Evolutionary conservation across 92 coral and sea anemone genomes (phyloP), one percentile per base, ranked within the genome.

Genomic region (Heliopora coerulea): DNA sequence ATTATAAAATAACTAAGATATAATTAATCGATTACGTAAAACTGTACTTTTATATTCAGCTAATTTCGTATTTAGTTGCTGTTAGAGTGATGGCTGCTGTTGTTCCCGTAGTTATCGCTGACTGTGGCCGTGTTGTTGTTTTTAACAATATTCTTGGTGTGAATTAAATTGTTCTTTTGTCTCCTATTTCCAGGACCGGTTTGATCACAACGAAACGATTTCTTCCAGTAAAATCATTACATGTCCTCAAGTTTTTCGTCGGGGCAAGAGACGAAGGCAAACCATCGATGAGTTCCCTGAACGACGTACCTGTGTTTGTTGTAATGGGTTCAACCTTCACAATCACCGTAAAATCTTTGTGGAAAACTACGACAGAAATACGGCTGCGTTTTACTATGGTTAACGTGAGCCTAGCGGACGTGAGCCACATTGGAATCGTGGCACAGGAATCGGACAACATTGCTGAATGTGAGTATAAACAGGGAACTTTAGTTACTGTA

Each of bases 351-450:
- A 1, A 7, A 33, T 20, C 17, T 19, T 31, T 70, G 50, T 9
- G 8, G 54, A 56, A 54, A 35, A 70, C 77, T 52, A n/a, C 77
- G 27, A 30, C 77, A 37, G 24, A 56, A 35, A 70, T 70, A 13
- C 21, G 0, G 15, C 25, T 70, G 3, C 37, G 77, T 56, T 70
- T 70, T 34, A 70, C 62, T 9, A 18, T 70, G 63, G n/a, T 52
- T 23, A 70, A 70, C 37, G 77, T 54, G 9, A 70, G 30, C 15
- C 20, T 70, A 41, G 62, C 20, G 17, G 46, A 52, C 26, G 25
- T 70, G 32, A 33, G 63, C 31, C 50, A 70, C 37, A 70, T 70
- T 54, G 77, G 77, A 3, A 50, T 70, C 9, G 77, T 70, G 26
- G 77, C 25, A 8, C 77, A 70, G 34, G 77, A 20, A 34, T 29